Conservation (phyloP, 2,888 invertebrate genomes). For the Limulus polyphemus region DNA sequence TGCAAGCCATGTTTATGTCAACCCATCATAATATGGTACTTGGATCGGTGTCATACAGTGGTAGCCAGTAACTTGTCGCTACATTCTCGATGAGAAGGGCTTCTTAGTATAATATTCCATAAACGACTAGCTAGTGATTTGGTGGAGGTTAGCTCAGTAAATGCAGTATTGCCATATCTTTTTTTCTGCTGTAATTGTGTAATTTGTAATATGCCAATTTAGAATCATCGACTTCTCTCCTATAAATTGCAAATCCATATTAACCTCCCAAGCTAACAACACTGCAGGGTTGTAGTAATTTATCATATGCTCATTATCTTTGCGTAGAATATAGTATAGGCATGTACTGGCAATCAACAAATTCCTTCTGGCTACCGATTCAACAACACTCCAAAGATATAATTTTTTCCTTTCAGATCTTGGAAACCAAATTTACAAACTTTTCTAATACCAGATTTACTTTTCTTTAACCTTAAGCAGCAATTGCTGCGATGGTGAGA, state of each 20-base stretch:
- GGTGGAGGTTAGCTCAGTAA: too few species aligned
- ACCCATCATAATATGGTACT: background rate
- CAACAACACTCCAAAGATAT: background rate
- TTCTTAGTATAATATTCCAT: background rate
- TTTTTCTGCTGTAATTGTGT: slow-evolving; percentile 1
- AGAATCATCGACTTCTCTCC: too few species aligned
- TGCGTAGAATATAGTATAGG: too few species aligned
- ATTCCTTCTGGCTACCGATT: too few species aligned
- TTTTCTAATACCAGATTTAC: background rate
- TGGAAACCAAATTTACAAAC: slow-evolving; percentile 4
- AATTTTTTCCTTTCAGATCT: background rate
- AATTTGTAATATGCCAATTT: too few species aligned
- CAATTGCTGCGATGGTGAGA: slow-evolving; percentile 1
- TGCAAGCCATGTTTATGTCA: background rate
- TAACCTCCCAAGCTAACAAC: slow-evolving; percentile 2
- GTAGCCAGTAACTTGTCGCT: background rate
- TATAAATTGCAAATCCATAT: slow-evolving; percentile 2
- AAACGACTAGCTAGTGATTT: slow-evolving; percentile 1
- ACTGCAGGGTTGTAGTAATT: slow-evolving; percentile 3
- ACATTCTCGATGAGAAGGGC: background rate
- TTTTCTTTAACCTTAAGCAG: slow-evolving; percentile 1
- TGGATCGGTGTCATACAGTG: slow-evolving; percentile 2
- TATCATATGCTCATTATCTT: too few species aligned
- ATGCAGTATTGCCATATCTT: slow-evolving; percentile 1
- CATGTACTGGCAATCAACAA: too few species aligned